Percentiles rank a stretch among this genome's conserved stretches.
phyloP scores from a whole-genome alignment of 1,140 invertebrate species.

The Drosophila azteca region DNA sequence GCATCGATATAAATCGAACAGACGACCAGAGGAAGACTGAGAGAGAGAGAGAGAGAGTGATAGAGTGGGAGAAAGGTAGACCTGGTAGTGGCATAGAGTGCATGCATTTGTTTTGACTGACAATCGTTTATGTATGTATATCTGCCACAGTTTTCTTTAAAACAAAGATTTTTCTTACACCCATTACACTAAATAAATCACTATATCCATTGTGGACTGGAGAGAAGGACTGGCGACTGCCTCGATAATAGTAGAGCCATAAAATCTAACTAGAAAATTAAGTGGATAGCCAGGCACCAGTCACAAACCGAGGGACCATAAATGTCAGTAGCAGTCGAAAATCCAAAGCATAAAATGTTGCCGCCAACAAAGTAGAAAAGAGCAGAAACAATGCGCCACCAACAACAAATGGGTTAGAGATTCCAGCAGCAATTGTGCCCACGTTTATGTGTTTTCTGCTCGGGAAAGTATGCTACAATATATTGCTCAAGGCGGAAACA shows the following conservation, averaged over 20 bases:
- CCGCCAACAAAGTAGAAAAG: conserved; percentile 24
- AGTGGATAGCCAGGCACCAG: conserved; percentile 48
- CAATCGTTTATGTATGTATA: conserved; percentile 2
- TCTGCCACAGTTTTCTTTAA: conserved; percentile 4
- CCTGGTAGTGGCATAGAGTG: conserved; percentile 12
- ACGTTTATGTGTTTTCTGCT: background rate
- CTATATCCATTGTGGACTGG: conserved; percentile 49
- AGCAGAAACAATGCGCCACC: conserved; percentile 6
- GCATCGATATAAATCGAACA: conserved; percentile 33
- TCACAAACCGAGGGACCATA: conserved; percentile 48
- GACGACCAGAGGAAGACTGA: background rate
- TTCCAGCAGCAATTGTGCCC: background rate
- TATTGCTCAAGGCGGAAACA: conserved; percentile 13
- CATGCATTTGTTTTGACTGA: conserved; percentile 13
- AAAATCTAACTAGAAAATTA: conserved; percentile 75
- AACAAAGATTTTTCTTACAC: background rate
- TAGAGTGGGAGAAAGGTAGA: no score
- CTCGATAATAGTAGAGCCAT: conserved; percentile 69
- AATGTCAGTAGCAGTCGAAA: conserved; percentile 77
- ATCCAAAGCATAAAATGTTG: conserved; percentile 52
- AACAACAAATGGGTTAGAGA: conserved; percentile 35
- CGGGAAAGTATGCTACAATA: conserved; percentile 25
- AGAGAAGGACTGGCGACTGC: background rate
- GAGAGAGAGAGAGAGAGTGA: background rate
- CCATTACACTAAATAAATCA: conserved; percentile 62